These are phyloP conservation scores for Periparus ater DNA, from an alignment of 2,797 vertebrate genomes.

Conservation along the genomic window DNA sequence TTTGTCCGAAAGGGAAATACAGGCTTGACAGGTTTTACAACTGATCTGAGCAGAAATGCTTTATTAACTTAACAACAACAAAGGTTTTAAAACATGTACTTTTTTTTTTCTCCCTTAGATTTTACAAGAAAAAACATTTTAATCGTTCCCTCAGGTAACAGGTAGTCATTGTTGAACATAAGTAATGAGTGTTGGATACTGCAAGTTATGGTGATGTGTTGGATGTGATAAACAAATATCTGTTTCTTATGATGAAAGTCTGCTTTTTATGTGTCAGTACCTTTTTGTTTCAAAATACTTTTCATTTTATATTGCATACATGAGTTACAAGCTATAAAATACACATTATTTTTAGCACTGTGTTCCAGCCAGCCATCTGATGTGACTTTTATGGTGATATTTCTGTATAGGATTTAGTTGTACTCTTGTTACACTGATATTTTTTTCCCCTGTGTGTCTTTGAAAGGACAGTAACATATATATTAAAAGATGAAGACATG, in stretches of 20 bases:
- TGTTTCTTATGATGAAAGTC: not conserved
- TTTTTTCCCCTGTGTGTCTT: not conserved
- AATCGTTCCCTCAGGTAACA: not conserved
- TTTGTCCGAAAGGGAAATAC: not conserved
- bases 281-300: not conserved
- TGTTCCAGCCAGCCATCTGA: not conserved
- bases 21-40: constrained; percentile 36
- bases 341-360: not conserved
- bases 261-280: not conserved
- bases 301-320: not conserved
- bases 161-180: constrained; percentile 7
- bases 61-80: constrained; percentile 35
- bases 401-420: not conserved
- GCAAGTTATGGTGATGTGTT: not conserved
- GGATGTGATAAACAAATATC: not conserved
- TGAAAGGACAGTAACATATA: not conserved
- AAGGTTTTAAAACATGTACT: not conserved
- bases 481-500: not conserved
- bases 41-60: constrained; percentile 7
- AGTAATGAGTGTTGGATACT: not conserved
- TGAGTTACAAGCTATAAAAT: not conserved
- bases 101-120: not conserved
- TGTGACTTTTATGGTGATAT: not conserved
- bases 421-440: not conserved
- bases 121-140: constrained; percentile 42